Conservation (phyloP, 2,113 vertebrate species). For the Passer domesticus region DNA sequence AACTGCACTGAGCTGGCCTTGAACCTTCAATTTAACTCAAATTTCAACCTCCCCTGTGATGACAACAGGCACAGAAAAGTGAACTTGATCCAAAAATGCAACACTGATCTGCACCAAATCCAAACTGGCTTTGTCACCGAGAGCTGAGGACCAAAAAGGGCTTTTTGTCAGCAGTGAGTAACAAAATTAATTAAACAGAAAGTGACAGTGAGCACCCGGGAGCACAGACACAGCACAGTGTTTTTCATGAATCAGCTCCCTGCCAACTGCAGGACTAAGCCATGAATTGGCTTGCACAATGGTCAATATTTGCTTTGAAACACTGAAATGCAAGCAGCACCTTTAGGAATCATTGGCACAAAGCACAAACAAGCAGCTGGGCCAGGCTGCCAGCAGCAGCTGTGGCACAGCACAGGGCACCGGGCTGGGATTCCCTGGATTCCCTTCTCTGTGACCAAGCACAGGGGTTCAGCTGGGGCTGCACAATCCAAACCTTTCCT, state of each 20-base stretch:
- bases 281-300: background rate
- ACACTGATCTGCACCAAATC: background rate
- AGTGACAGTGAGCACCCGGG: background rate
- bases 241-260: background rate
- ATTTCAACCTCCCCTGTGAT: background rate
- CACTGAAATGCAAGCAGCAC: background rate
- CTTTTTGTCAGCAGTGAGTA: background rate
- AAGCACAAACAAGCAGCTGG: background rate
- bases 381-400: background rate
- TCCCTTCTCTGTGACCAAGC: background rate
- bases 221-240: background rate
- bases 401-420: background rate
- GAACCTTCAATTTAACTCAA: background rate
- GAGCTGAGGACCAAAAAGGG: background rate
- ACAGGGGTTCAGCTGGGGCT: background rate
- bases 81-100: background rate
- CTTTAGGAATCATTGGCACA: background rate
- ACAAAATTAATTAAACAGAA: background rate
- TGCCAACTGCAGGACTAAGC: background rate
- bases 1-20: background rate
- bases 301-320: constrained; percentile 5
- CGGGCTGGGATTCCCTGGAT: background rate
- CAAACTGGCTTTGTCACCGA: background rate
- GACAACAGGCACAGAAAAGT: background rate
- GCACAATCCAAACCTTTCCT: background rate